phyloP scores from a whole-genome alignment of 2,797 vertebrate genomes.

The Carduelis carduelis region DNA sequence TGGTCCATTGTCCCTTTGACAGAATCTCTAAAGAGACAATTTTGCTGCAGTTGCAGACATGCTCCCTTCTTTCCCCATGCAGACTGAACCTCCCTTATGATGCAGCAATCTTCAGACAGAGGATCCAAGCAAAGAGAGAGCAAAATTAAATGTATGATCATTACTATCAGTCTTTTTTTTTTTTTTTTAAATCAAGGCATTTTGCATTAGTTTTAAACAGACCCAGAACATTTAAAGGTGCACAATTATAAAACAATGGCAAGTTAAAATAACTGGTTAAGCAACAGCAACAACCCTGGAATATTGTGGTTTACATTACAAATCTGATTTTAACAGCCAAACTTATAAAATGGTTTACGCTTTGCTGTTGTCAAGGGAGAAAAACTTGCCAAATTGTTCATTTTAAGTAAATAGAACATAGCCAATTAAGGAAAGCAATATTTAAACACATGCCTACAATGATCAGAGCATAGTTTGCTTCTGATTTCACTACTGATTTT shows the following conservation, averaged over 20 bases:
- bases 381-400: conserved; percentile 83
- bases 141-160: not conserved
- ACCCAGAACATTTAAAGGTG: conserved; percentile 51
- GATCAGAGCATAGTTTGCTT: conserved; percentile 81
- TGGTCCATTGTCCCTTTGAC: not conserved
- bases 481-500: conserved; percentile 84
- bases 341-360: conserved; percentile 80
- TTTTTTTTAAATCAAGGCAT: not conserved
- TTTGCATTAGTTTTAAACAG: conserved; percentile 20
- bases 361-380: conserved; percentile 81
- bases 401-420: conserved; percentile 85
- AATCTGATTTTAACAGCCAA: conserved; percentile 80
- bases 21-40: not conserved
- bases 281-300: conserved; percentile 59
- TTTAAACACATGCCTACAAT: conserved; percentile 82
- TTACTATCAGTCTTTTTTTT: not conserved
- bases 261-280: conserved; percentile 51
- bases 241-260: conserved; percentile 35
- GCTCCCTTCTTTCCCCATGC: not conserved
- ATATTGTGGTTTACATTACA: conserved; percentile 77
- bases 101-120: not conserved
- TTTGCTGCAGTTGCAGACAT: not conserved
- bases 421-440: conserved; percentile 82
- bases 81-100: not conserved
- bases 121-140: not conserved